phyloP scores from a whole-genome alignment of 2,888 invertebrate species.

The Maniola hyperantus region DNA sequence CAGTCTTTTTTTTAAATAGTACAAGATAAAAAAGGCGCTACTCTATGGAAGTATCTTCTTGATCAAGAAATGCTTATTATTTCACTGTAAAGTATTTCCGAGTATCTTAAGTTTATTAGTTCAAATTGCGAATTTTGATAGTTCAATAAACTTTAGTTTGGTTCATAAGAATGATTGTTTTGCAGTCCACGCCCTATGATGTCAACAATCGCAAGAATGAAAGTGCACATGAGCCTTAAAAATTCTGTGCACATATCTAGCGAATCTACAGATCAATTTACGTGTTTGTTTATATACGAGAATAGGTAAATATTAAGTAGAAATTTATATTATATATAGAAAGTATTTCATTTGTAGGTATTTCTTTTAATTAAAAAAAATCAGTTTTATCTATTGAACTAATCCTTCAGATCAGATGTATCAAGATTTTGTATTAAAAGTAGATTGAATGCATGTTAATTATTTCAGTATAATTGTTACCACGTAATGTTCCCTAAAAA shows the following conservation, averaged over 20 bases:
- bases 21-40: background rate
- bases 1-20: no score
- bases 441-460: no score
- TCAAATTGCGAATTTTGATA: background rate
- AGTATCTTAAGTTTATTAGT: background rate
- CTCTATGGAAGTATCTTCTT: background rate
- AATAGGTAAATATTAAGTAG: background rate
- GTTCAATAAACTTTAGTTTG: background rate
- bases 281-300: conserved; percentile 22
- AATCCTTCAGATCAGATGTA: no score
- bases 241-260: conserved; percentile 49
- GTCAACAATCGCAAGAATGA: conserved; percentile 48
- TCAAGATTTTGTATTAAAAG: no score
- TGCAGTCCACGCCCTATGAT: conserved; percentile 41
- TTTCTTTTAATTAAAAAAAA: no score
- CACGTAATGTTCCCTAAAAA: no score
- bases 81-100: no score
- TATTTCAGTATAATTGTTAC: no score
- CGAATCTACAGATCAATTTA: conserved; percentile 32
- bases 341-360: no score
- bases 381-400: no score
- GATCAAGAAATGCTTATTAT: no score
- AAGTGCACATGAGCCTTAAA: conserved; percentile 50
- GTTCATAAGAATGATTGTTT: conserved; percentile 10
- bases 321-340: no score